Conservation (phyloP, 2,113 vertebrate genomes). For the Oceanodroma tethys region DNA sequence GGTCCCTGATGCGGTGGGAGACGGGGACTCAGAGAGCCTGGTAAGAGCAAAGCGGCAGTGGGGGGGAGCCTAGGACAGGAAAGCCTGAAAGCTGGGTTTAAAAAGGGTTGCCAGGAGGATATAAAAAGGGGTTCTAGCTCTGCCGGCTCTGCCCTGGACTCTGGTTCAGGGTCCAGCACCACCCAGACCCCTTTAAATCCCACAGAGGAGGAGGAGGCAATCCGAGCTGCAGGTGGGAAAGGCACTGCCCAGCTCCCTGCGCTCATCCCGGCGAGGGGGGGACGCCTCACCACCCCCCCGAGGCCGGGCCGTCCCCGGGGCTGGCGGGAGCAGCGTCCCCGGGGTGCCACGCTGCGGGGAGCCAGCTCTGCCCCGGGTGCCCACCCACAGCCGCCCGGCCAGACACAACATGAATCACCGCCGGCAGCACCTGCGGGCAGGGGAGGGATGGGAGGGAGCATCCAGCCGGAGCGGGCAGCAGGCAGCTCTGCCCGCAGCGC, state of each 20-base stretch:
- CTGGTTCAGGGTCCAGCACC: neutral
- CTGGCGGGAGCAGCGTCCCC: neutral
- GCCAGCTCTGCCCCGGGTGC: neutral
- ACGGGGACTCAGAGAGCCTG: neutral
- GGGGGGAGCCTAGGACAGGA: neutral
- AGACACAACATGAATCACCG: neutral
- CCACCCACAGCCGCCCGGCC: neutral
- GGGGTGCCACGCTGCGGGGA: neutral
- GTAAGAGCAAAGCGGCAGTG: neutral
- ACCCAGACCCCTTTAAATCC: neutral
- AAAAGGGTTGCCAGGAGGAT: neutral
- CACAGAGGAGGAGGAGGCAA: neutral
- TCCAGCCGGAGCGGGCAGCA: neutral
- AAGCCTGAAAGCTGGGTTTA: neutral
- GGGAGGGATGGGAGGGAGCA: neutral
- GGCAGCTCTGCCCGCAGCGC: neutral
- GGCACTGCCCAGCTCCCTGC: neutral
- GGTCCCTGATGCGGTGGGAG: accelerated
- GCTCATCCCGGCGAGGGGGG: neutral
- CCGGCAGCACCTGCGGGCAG: neutral
- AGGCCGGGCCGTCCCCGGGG: neutral
- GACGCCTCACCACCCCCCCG: neutral
- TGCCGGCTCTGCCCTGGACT: neutral
- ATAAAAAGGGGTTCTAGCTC: neutral
- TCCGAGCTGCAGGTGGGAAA: neutral